phyloP scores from a whole-genome alignment of 2,797 vertebrate species.

The Phrynocephalus vlangalii region DNA sequence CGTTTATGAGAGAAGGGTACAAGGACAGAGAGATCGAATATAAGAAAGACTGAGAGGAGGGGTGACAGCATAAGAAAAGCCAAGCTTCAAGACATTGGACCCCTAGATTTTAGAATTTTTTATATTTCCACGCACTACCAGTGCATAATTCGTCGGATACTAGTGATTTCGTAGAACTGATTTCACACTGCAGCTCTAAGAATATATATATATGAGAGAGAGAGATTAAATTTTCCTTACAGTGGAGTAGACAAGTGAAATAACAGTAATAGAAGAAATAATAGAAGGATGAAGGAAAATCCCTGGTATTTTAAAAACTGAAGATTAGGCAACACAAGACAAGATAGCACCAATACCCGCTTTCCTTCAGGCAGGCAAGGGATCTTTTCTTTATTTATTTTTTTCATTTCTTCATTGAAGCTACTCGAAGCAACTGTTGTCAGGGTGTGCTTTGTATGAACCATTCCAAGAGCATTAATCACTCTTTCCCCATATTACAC shows the following conservation, averaged over 20 bases:
- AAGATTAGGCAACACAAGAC: slow-evolving; percentile 48
- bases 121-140: too few relatives aligned
- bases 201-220: too few relatives aligned
- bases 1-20: too few relatives aligned
- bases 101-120: too few relatives aligned
- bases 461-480: slow-evolving; percentile 30
- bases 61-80: too few relatives aligned
- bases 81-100: too few relatives aligned
- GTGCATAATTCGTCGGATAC: too few relatives aligned
- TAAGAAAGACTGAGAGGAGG: too few relatives aligned
- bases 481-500: neutral
- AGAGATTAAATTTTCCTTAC: neutral
- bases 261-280: slow-evolving; percentile 21
- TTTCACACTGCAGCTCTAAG: neutral
- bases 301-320: slow-evolving; percentile 25
- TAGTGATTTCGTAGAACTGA: too few relatives aligned
- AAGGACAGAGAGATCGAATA: too few relatives aligned
- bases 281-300: slow-evolving; percentile 30
- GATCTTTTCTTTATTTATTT: slow-evolving; percentile 6
- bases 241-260: neutral
- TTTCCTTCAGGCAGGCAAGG: neutral
- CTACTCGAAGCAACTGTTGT: slow-evolving; percentile 40
- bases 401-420: slow-evolving; percentile 41
- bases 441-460: slow-evolving; percentile 5
- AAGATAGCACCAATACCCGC: accelerated